These are phyloP conservation scores for Helicolenus hilgendorfi DNA, from an alignment of 2,797 vertebrate species.

Conservation along the genomic window DNA sequence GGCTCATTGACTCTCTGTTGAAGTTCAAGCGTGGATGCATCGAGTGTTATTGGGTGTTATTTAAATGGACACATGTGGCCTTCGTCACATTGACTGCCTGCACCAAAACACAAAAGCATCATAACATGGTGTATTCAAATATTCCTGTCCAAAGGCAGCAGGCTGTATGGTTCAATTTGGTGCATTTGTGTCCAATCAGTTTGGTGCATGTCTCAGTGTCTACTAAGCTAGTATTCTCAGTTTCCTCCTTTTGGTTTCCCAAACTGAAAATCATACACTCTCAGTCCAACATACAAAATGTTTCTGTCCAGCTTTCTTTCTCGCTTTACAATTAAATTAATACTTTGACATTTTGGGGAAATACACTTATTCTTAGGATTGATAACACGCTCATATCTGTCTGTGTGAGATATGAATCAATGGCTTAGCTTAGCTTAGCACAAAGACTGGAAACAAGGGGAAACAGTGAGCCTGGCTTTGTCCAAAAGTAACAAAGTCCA, in stretches of 20 bases:
- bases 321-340: neutral
- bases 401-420: neutral
- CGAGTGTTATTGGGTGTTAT: constrained; percentile 5
- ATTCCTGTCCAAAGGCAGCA: neutral
- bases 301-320: neutral
- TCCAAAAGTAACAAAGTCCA: neutral
- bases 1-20: constrained; percentile 52
- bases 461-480: too few species aligned
- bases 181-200: neutral
- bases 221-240: neutral
- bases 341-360: neutral
- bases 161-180: neutral
- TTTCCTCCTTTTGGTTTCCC: neutral
- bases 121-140: neutral
- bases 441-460: too few species aligned
- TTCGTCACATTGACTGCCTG: neutral
- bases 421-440: neutral
- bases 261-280: neutral
- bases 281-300: neutral
- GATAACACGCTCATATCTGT: neutral
- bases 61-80: constrained; percentile 40
- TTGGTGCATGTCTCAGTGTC: neutral
- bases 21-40: constrained; percentile 11
- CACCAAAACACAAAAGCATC: neutral
- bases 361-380: neutral